Evolutionary conservation across 2,113 vertebrate species (phyloP).

Genomic region (Carassius auratus): DNA sequence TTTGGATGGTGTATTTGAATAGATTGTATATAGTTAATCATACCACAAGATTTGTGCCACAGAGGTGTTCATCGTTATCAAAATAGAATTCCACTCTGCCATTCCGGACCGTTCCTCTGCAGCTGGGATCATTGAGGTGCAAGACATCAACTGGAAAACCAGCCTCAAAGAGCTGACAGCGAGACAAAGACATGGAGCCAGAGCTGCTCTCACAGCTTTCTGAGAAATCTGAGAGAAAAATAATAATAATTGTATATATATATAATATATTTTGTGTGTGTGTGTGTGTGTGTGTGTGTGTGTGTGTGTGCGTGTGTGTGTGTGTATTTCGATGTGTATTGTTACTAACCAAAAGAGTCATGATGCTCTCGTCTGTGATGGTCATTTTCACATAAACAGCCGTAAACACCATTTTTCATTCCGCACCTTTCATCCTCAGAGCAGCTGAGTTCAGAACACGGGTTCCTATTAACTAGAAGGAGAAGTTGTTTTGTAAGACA

Average conservation of each 20-base stretch:
- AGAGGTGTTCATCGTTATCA: slow-evolving; percentile 62
- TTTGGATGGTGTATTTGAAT: background rate
- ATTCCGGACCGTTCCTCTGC: background rate
- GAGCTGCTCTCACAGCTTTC: slow-evolving; percentile 62
- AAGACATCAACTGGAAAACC: background rate
- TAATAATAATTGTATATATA: no score
- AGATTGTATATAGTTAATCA: background rate
- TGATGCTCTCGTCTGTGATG: slow-evolving; percentile 47
- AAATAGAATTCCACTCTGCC: background rate
- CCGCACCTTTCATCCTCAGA: slow-evolving; percentile 74
- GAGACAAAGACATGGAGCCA: slow-evolving; percentile 44
- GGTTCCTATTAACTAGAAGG: slow-evolving; percentile 43
- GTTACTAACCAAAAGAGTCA: slow-evolving; percentile 59
- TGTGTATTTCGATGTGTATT: background rate
- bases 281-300: background rate
- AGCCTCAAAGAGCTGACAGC: background rate
- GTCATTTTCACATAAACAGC: slow-evolving; percentile 72
- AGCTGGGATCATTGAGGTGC: background rate
- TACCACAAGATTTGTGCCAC: slow-evolving; percentile 72
- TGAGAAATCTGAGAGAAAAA: slow-evolving; percentile 58
- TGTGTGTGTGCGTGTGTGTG: background rate
- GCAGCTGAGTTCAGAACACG: slow-evolving; percentile 67
- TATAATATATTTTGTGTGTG: no score
- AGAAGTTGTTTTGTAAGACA: background rate
- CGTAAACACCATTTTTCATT: slow-evolving; percentile 63